A percentile compares a stretch with the other conserved stretches of the same genome.
phyloP scores from a whole-genome alignment of 2,113 vertebrate genomes.

The Apodemus speciosus region DNA sequence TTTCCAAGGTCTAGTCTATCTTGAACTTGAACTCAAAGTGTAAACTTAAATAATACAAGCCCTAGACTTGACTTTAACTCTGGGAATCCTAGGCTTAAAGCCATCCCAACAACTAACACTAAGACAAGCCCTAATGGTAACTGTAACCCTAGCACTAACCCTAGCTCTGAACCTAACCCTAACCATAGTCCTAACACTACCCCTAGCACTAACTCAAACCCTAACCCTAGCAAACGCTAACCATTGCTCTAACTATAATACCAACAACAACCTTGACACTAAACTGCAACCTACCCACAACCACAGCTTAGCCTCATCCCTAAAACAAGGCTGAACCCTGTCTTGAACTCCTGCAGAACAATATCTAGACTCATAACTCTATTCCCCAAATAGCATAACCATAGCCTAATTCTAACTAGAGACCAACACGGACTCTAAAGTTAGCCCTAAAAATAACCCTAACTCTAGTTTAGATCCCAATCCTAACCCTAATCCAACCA shows the following conservation, averaged over 20 bases:
- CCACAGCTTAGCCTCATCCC: neutral
- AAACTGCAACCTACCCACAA: neutral
- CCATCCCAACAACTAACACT: neutral
- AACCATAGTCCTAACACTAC: neutral
- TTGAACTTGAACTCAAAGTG: neutral
- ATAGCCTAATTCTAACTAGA: neutral
- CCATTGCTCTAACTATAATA: neutral
- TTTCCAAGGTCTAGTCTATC: neutral
- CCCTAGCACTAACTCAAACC: neutral
- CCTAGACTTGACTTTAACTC: neutral
- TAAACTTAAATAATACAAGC: neutral
- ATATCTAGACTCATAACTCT: neutral
- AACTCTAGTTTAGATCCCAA: neutral
- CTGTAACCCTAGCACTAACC: neutral
- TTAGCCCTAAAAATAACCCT: neutral
- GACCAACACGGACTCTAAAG: neutral
- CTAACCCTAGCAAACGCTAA: neutral
- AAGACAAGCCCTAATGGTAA: neutral
- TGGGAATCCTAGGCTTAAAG: neutral
- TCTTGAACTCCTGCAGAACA: neutral
- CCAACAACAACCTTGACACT: neutral
- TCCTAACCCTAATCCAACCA: neutral
- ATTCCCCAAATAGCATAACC: neutral
- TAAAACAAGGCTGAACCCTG: neutral
- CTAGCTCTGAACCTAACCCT: neutral